Evolutionary conservation across 2,888 invertebrate genomes (phyloP), one percentile per base, ranked within the genome.

Genomic region (Drosophila borborema): DNA sequence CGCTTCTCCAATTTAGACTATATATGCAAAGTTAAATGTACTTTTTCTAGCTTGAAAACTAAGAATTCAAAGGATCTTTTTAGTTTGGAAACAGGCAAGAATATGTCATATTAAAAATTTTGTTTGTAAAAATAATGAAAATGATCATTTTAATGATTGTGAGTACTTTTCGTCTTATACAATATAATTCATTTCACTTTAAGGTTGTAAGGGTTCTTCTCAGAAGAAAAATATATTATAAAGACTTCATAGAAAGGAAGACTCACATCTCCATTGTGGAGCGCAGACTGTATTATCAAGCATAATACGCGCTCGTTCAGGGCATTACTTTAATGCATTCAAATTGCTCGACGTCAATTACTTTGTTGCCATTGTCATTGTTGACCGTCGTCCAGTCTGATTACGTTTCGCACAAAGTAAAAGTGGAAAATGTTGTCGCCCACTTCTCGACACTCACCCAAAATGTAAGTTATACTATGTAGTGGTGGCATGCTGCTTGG

Each of bases 361-460:
- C 65, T 74, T 74, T 68, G 61, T 53, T 67, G 64, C 36, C 40
- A 48, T 38, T 64, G 56, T 64, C 45, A 63, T 49, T 62, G 61
- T 53, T 60, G 82, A 64, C 61, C 31, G 72, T 53, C 55, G 59
- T 55, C 66, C 58, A 72, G 64, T 72, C 74, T 72, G 86, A 80
- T 77, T 85, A 71, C 53, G 70, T 67, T 77, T 69, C 28, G 65
- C 60, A 63, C 63, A 59, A 75, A 89, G 87, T 89, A 84, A 84
- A 86, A 83, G 89, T 81, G 66, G 64, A 65, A 86, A 85, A 82
- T 72, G 65, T 65, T 62, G 43, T 48, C 28, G 41, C 16, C 54
- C 5, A 53, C n/a, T 53, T 31, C 59, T 45, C 58, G 51, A 54
- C 58, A 23, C 58, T 61, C 73, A 45, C 58, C 74, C 61, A 62